Percentiles rank a stretch among this genome's conserved stretches.
phyloP scores from a whole-genome alignment of 2,113 vertebrate genomes.

The Hippocampus guttulatus region DNA sequence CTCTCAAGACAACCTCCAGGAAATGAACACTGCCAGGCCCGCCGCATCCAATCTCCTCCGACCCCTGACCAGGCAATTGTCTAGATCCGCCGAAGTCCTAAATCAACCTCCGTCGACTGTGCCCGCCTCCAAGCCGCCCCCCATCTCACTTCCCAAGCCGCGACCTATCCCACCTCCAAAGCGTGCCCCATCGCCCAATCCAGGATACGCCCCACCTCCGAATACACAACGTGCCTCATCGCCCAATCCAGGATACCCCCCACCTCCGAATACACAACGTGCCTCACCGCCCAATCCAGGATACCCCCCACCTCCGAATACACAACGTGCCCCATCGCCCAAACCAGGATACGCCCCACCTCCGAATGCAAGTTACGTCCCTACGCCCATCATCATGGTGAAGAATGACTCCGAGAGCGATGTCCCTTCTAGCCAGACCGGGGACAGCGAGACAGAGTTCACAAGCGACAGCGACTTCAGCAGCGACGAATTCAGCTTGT shows the following conservation, averaged over 20 bases:
- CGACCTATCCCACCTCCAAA: not conserved
- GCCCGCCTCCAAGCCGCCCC: not conserved
- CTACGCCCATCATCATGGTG: conserved; percentile 49
- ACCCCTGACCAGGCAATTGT: conserved; percentile 26
- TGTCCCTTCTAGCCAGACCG: conserved; percentile 1
- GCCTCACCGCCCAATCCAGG: rapidly evolving
- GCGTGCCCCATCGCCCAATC: rapidly evolving
- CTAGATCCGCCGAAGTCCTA: conserved; percentile 39
- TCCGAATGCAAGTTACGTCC: rapidly evolving
- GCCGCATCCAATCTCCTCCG: not conserved
- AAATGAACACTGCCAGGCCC: not conserved
- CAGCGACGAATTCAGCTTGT: conserved; percentile 46
- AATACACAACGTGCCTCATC: not conserved
- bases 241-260: not conserved
- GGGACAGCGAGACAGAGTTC: conserved; percentile 14
- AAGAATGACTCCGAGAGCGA: conserved; percentile 22
- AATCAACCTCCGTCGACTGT: not conserved
- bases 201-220: not conserved
- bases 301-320: not conserved
- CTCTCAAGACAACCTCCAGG: conserved; percentile 50
- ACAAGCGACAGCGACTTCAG: conserved; percentile 45
- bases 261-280: not conserved
- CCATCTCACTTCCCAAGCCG: not conserved
- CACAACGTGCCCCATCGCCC: not conserved
- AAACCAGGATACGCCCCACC: not conserved